These are phyloP conservation scores for Diarsia mendica DNA, from an alignment of 2,888 invertebrate genomes.

Conservation along the genomic window DNA sequence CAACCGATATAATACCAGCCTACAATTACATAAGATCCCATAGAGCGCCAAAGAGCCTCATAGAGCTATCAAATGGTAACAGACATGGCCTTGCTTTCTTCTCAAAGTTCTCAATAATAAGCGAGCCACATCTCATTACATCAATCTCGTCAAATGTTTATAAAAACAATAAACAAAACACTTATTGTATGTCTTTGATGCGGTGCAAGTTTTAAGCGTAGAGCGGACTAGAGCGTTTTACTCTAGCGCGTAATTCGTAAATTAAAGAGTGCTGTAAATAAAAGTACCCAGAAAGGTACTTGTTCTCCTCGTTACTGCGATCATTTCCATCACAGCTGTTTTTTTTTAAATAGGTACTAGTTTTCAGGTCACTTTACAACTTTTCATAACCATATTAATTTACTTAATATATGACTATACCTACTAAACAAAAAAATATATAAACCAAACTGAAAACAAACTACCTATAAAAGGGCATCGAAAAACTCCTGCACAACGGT, in stretches of 20 bases:
- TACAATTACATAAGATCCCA: constrained; percentile 26
- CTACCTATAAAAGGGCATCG: too few relatives aligned
- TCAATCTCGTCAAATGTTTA: constrained; percentile 63
- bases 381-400: too few relatives aligned
- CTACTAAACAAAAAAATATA: too few relatives aligned
- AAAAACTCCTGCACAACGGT: too few relatives aligned
- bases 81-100: constrained; percentile 65
- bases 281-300: too few relatives aligned
- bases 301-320: too few relatives aligned
- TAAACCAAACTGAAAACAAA: too few relatives aligned
- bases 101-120: constrained; percentile 54
- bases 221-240: constrained; percentile 26
- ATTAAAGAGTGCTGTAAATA: too few relatives aligned
- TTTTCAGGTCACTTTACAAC: too few relatives aligned
- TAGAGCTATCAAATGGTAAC: constrained; percentile 20
- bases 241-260: not conserved
- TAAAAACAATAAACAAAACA: constrained; percentile 77
- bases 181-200: constrained; percentile 67
- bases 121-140: constrained; percentile 54
- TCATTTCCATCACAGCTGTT: too few relatives aligned
- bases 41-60: constrained; percentile 11
- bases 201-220: constrained; percentile 8
- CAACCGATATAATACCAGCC: constrained; percentile 3
- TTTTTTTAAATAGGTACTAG: too few relatives aligned
- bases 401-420: too few relatives aligned